Evolutionary conservation across 2,888 invertebrate genomes (phyloP).

Genomic region (Tholera decimalis): DNA sequence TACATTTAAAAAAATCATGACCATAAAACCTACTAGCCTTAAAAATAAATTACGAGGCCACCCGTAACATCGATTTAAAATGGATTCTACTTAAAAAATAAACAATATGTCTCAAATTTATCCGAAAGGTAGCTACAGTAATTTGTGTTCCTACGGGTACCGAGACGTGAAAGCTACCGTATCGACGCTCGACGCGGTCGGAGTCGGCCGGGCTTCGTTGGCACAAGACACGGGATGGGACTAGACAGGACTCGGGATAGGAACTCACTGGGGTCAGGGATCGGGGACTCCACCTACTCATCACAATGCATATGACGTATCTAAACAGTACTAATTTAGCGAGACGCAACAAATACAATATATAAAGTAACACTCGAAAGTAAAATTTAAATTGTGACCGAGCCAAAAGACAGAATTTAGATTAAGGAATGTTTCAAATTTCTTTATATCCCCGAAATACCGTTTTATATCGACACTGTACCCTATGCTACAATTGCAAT

Average conservation of each 20-base stretch:
- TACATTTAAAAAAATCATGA: conserved; percentile 84
- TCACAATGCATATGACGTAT: conserved; percentile 58
- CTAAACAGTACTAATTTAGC: conserved; percentile 58
- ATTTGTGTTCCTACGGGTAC: conserved; percentile 76
- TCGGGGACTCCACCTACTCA: conserved; percentile 68
- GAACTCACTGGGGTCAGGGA: conserved; percentile 81
- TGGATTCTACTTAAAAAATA: conserved; percentile 86
- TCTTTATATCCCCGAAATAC: conserved; percentile 83
- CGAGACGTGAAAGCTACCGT: conserved; percentile 69
- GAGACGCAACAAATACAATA: conserved; percentile 63
- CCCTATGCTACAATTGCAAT: conserved; percentile 80
- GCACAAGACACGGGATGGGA: conserved; percentile 88
- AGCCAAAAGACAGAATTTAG: conserved; percentile 80
- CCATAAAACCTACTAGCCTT: conserved; percentile 89
- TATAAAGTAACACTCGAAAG: conserved; percentile 64
- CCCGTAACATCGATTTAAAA: conserved; percentile 83
- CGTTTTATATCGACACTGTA: conserved; percentile 75
- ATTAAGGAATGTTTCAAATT: conserved; percentile 88
- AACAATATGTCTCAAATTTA: conserved; percentile 77
- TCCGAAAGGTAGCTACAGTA: conserved; percentile 73
- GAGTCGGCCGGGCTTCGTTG: conserved; percentile 85
- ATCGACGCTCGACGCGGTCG: conserved; percentile 37
- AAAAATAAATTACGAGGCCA: conserved; percentile 88
- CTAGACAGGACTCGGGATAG: conserved; percentile 88
- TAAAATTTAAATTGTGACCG: conserved; percentile 69